Evolutionary conservation across 2,113 vertebrate genomes (phyloP), one percentile per base, ranked within the genome.

Genomic region (Odobenus rosmarus): DNA sequence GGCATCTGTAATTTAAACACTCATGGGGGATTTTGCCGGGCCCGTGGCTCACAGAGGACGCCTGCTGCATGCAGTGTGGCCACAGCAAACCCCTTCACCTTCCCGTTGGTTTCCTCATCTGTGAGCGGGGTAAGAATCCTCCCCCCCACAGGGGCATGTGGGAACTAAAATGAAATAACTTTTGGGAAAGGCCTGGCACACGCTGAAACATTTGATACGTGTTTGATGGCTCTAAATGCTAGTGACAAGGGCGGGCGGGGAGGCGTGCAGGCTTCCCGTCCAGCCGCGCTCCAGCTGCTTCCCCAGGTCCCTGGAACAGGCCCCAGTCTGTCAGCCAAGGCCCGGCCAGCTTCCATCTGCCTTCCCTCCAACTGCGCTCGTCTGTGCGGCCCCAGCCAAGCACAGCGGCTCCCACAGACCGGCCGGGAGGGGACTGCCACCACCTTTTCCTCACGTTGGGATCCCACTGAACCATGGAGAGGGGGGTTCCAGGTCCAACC

Each of bases 161-260:
- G 90, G 90, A 96, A 88, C 57, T 24, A 19, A 86, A 91, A 61
- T 79, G 93, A 94, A 92, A 31, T 88, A 5, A 55, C 72, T 92
- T 88, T n/a, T 23, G 94, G 92, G 94, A 95, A 96, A 97, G 92
- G 71, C 86, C 83, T 96, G 96, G 93, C 93, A 76, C 83, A 19
- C 4, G 4, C 62, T 53, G 23, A 62, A 71, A 64, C 3, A 1
- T 79, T 64, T 55, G n/a, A 4, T 85, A 26, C 9, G 1, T 14
- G 62, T 74, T 82, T 14, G 86, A 83, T 62, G 67, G 87, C 36
- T 90, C 16, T 49, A 13, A 36, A 31, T 33, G 21, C 46, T 19
- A 15, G 84, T 26, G 67, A 92, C 93, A 33, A 10, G 61, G 33
- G n/a, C 4, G 0, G n/a, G 88, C 7, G 2, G 4, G 28, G 10